Evolutionary conservation across 2,113 vertebrate genomes (phyloP).

Genomic region (Uria lomvia): DNA sequence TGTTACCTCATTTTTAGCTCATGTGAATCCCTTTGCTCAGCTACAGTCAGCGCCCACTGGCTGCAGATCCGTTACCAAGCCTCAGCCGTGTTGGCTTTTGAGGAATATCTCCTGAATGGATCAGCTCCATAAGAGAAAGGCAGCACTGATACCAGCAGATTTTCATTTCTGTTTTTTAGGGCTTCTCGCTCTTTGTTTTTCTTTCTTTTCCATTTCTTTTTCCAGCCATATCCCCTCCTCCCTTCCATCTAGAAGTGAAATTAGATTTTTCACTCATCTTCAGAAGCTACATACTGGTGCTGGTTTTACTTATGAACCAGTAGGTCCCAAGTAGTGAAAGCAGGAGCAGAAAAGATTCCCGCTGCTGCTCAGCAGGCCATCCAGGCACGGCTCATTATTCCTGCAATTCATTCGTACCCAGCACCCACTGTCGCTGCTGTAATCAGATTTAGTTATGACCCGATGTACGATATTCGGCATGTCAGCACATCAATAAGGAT

Average conservation of each 20-base stretch:
- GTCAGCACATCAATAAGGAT: background rate
- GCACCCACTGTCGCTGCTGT: background rate
- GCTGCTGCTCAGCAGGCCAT: no score
- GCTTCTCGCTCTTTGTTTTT: background rate
- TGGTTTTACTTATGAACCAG: background rate
- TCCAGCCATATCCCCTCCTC: background rate
- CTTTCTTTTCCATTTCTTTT: background rate
- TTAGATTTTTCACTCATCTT: background rate
- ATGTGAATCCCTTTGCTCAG: background rate
- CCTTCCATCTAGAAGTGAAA: background rate
- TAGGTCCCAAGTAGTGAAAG: background rate
- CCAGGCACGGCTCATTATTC: fast-evolving
- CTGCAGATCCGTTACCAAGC: background rate
- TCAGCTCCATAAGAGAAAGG: background rate
- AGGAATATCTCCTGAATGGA: background rate
- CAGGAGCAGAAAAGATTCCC: no score
- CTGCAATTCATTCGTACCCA: background rate
- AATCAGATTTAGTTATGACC: background rate
- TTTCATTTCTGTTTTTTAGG: background rate
- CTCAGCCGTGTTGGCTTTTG: background rate
- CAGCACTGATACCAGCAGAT: background rate
- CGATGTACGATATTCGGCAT: fast-evolving
- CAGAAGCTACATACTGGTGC: background rate
- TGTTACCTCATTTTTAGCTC: background rate
- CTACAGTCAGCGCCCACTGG: background rate